phyloP scores from a whole-genome alignment of 1,140 invertebrate species.

The Streblospio benedicti region DNA sequence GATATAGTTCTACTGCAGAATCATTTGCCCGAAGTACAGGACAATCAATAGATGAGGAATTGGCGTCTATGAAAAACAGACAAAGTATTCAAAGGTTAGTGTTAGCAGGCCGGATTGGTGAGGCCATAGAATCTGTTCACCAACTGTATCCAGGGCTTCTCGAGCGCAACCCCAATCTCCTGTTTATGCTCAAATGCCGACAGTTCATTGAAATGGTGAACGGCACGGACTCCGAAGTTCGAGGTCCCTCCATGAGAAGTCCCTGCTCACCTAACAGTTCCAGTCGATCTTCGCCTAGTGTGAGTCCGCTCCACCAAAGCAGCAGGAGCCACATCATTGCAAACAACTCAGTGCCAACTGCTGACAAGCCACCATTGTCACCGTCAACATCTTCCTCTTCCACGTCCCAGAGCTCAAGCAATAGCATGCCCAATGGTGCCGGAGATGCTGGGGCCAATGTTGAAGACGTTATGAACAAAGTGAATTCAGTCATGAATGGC shows the following conservation, averaged over 20 bases:
- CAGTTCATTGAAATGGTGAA: conserved; percentile 85
- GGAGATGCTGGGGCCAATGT: conserved; percentile 24
- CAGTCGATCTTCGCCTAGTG: conserved; percentile 11
- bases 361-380: conserved; percentile 12
- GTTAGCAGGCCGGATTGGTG: conserved; percentile 80
- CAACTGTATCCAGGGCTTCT: conserved; percentile 82
- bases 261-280: conserved; percentile 30
- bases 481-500: conserved; percentile 47
- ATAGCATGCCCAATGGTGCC: not conserved
- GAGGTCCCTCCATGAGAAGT: conserved; percentile 28
- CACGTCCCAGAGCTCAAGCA: not conserved
- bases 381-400: conserved; percentile 10
- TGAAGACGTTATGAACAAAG: conserved; percentile 53
- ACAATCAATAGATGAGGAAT: conserved; percentile 83
- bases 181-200: conserved; percentile 89
- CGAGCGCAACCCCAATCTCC: conserved; percentile 77
- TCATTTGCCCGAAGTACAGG: conserved; percentile 86
- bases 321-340: conserved; percentile 18
- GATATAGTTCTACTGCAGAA: conserved; percentile 91
- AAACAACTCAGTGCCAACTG: conserved; percentile 1
- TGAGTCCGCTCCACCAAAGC: conserved; percentile 48
- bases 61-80: conserved; percentile 90
- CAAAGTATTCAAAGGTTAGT: conserved; percentile 95
- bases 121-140: conserved; percentile 83
- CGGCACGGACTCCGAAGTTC: conserved; percentile 45